A percentile compares a stretch with the other conserved stretches of the same genome.
phyloP scores from a whole-genome alignment of 2,888 invertebrate species.

The Ophion costatus region DNA sequence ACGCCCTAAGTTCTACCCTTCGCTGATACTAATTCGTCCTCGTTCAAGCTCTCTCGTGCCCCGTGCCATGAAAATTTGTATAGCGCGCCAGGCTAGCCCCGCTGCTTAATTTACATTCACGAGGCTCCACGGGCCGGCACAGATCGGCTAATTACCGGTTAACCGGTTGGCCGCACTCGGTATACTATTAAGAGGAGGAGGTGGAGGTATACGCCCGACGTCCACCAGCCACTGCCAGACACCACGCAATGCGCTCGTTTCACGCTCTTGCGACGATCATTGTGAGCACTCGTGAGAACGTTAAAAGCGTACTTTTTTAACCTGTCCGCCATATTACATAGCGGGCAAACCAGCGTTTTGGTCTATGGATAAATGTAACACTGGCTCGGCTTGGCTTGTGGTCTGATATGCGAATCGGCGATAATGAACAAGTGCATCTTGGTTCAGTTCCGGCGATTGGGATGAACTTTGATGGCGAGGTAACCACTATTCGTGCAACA shows the following conservation, averaged over 20 bases:
- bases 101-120: conserved; percentile 82
- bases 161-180: conserved; percentile 81
- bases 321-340: conserved; percentile 34
- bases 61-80: conserved; percentile 63
- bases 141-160: conserved; percentile 83
- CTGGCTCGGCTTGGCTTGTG: not conserved
- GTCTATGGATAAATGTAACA: not conserved
- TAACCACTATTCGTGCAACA: too few relatives aligned
- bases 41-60: conserved; percentile 35
- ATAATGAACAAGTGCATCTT: too few relatives aligned
- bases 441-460: too few relatives aligned
- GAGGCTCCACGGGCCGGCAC: conserved; percentile 66
- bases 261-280: conserved; percentile 66
- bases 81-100: conserved; percentile 48
- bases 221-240: conserved; percentile 64
- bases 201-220: conserved; percentile 43
- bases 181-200: conserved; percentile 72
- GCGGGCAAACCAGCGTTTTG: not conserved
- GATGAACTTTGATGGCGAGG: too few relatives aligned
- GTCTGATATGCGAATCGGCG: too few relatives aligned
- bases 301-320: conserved; percentile 46
- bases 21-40: conserved; percentile 78
- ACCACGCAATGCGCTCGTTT: conserved; percentile 68
- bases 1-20: conserved; percentile 72
- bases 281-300: conserved; percentile 57